phyloP scores from a whole-genome alignment of 2,113 vertebrate species.

The Peromyscus maniculatus region DNA sequence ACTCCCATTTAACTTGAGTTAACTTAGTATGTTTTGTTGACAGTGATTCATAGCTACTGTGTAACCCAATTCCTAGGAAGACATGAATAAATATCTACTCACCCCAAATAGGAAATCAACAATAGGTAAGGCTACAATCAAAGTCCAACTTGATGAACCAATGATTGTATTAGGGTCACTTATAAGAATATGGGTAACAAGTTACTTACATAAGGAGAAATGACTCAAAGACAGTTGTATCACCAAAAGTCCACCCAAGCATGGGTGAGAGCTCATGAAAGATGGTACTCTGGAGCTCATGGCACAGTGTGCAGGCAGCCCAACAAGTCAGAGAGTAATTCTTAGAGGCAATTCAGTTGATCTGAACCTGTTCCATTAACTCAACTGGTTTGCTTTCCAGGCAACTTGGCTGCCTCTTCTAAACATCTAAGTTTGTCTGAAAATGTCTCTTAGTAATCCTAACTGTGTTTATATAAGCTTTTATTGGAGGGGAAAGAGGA shows the following conservation, averaged over 20 bases:
- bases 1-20: not conserved
- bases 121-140: not conserved
- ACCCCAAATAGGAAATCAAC: not conserved
- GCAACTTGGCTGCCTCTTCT: not conserved
- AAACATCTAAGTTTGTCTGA: not conserved
- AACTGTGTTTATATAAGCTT: not conserved
- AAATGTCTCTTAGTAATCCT: not conserved
- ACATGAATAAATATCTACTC: not conserved
- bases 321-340: not conserved
- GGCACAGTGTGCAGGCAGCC: not conserved
- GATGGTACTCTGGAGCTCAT: not conserved
- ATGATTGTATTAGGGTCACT: not conserved
- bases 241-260: not conserved
- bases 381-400: not conserved
- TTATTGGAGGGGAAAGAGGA: no score
- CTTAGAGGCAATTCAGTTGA: not conserved
- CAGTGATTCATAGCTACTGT: not conserved
- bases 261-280: not conserved
- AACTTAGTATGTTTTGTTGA: not conserved
- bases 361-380: not conserved
- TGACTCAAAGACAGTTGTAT: not conserved
- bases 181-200: not conserved
- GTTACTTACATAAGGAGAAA: not conserved
- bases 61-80: not conserved
- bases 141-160: not conserved